A percentile compares a stretch with the other conserved stretches of the same genome.
Conservation (phyloP, 2,113 vertebrate species). For the Scopus umbretta region DNA sequence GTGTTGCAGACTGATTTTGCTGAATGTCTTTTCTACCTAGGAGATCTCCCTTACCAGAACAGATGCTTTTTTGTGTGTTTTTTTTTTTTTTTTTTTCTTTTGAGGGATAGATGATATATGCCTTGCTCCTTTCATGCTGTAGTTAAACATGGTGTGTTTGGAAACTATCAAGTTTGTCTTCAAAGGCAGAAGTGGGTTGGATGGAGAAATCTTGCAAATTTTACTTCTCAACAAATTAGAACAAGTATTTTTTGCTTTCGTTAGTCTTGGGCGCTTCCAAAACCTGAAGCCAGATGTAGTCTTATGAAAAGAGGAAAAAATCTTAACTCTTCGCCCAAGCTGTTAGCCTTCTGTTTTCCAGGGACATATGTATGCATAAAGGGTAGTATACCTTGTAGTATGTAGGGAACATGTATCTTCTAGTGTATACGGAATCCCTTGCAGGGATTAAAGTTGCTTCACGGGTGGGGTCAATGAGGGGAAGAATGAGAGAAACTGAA, state of each 20-base stretch:
- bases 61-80: neutral
- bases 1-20: neutral
- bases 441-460: neutral
- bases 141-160: neutral
- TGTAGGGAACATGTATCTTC: neutral
- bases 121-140: neutral
- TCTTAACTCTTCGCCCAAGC: neutral
- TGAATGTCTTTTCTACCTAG: neutral
- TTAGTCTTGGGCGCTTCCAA: neutral
- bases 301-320: neutral
- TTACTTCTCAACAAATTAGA: neutral
- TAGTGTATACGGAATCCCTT: neutral
- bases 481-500: neutral
- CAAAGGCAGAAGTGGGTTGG: neutral
- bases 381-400: neutral
- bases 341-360: neutral
- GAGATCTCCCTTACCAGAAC: neutral
- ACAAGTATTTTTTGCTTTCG: neutral
- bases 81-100: neutral
- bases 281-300: neutral
- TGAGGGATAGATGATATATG: neutral
- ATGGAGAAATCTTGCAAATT: neutral
- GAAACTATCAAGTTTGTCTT: neutral
- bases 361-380: accelerated
- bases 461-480: neutral